phyloP scores from a whole-genome alignment of 2,797 vertebrate genomes.

The Hybognathus amarus region DNA sequence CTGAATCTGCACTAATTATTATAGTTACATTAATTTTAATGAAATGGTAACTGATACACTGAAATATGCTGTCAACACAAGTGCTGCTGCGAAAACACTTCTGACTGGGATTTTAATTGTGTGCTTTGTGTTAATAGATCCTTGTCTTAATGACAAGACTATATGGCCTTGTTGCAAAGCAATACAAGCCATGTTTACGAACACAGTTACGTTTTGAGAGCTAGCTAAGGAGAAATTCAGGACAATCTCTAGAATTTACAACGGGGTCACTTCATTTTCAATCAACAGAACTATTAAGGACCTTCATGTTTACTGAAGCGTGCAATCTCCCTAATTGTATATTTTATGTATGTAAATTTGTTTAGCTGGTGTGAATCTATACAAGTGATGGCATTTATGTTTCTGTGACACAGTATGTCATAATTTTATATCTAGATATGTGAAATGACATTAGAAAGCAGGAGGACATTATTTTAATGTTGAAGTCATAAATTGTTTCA shows the following conservation, averaged over 20 bases:
- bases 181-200: slow-evolving; percentile 25
- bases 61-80: slow-evolving; percentile 5
- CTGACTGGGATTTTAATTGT: slow-evolving; percentile 15
- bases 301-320: neutral
- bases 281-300: neutral
- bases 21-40: slow-evolving; percentile 12
- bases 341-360: neutral
- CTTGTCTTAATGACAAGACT: neutral
- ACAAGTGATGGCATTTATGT: slow-evolving; percentile 6
- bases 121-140: slow-evolving; percentile 29
- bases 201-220: neutral
- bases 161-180: slow-evolving; percentile 13
- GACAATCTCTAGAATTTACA: slow-evolving; percentile 10
- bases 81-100: slow-evolving; percentile 24
- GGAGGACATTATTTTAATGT: neutral
- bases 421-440: slow-evolving; percentile 3
- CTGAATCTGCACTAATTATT: slow-evolving; percentile 17
- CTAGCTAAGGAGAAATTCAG: neutral
- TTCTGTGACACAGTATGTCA: slow-evolving; percentile 4
- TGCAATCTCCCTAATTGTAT: neutral
- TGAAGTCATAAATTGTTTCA: neutral
- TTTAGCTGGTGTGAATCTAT: slow-evolving; percentile 31
- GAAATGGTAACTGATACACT: neutral
- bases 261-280: neutral
- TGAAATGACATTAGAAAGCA: slow-evolving; percentile 19